These are phyloP conservation scores for Erannis defoliaria DNA, from an alignment of 2,888 invertebrate genomes.

Conservation along the genomic window DNA sequence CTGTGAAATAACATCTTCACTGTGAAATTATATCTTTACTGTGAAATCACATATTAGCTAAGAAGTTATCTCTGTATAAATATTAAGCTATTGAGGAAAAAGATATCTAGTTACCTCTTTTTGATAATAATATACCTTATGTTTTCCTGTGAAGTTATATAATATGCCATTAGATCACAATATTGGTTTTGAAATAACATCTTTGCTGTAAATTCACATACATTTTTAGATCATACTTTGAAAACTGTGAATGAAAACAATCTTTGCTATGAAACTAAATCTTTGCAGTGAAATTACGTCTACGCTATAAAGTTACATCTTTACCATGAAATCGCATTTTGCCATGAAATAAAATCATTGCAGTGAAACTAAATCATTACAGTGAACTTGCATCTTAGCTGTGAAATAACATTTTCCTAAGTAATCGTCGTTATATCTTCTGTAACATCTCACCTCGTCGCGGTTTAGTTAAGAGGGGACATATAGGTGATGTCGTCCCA, in stretches of 20 bases:
- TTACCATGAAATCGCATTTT: no score
- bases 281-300: neutral
- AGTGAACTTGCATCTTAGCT: neutral
- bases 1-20: neutral
- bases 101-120: no score
- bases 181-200: neutral
- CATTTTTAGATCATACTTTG: no score
- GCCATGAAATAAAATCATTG: neutral
- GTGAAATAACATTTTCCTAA: neutral
- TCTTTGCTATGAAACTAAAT: neutral
- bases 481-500: slow-evolving; percentile 98
- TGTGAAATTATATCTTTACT: neutral
- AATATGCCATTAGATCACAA: no score
- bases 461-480: slow-evolving; percentile 73
- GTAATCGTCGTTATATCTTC: neutral
- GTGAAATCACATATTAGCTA: neutral
- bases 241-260: neutral
- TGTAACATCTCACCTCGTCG: neutral
- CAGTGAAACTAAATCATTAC: neutral
- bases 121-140: no score
- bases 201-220: neutral
- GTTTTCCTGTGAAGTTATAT: no score
- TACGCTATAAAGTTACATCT: neutral
- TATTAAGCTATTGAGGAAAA: no score
- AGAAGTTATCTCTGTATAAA: no score